A percentile compares a stretch with the other conserved stretches of the same genome.
These are phyloP conservation scores for Spatula versicolor DNA, from an alignment of 2,797 vertebrate species.

Conservation along the genomic window DNA sequence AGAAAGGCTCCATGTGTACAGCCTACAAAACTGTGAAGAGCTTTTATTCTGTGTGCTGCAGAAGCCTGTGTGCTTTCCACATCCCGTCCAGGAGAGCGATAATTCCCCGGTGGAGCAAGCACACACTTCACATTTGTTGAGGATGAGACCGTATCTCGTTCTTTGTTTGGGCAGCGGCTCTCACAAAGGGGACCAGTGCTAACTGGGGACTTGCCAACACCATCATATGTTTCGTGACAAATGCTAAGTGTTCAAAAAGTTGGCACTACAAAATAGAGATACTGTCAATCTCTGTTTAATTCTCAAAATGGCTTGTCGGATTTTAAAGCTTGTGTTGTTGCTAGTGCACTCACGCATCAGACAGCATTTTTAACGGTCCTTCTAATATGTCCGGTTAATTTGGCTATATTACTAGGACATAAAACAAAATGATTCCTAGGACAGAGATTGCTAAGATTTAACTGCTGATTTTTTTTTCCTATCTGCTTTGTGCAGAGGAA, in stretches of 20 bases:
- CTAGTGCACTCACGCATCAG: neutral
- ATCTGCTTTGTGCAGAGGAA: neutral
- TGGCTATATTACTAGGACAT: neutral
- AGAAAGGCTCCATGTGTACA: neutral
- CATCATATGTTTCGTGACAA: slow-evolving; percentile 63
- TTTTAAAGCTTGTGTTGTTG: slow-evolving; percentile 36
- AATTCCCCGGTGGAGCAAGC: slow-evolving; percentile 20
- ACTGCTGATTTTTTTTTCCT: neutral
- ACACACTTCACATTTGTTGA: neutral
- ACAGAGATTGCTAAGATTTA: neutral
- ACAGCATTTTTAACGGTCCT: neutral
- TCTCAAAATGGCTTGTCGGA: slow-evolving; percentile 10
- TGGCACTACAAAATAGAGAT: slow-evolving; percentile 48
- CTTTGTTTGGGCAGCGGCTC: slow-evolving; percentile 22
- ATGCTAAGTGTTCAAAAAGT: slow-evolving; percentile 52
- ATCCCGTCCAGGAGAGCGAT: neutral
- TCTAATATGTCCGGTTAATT: neutral
- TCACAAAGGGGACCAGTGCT: slow-evolving; percentile 22
- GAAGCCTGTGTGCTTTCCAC: neutral
- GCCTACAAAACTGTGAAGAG: slow-evolving; percentile 20
- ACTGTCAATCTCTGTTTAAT: slow-evolving; percentile 48
- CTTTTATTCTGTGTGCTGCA: neutral
- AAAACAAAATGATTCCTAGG: neutral
- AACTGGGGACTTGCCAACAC: slow-evolving; percentile 19
- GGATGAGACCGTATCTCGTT: slow-evolving; percentile 2